These are phyloP conservation scores for Uloborus plumipes DNA, from an alignment of 2,888 invertebrate species.

Conservation along the genomic window DNA sequence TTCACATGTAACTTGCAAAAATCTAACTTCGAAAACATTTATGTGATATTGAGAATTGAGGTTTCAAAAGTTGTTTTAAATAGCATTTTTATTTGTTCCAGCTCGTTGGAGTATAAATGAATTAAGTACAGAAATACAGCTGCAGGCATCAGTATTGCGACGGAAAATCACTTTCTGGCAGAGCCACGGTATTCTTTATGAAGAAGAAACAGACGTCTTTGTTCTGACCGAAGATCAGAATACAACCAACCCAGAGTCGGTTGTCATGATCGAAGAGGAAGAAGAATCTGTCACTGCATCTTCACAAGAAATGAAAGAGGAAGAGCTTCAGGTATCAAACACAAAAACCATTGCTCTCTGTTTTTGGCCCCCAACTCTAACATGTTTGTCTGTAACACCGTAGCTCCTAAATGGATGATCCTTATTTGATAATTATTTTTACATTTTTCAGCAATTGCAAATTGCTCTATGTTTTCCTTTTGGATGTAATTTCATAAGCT, in stretches of 20 bases:
- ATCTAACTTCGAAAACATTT: too few relatives aligned
- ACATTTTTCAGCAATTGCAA: too few relatives aligned
- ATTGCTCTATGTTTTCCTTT: too few relatives aligned
- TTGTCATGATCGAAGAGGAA: conserved; percentile 85
- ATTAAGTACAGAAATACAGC: conserved; percentile 85
- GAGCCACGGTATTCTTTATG: conserved; percentile 87
- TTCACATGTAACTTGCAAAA: too few relatives aligned
- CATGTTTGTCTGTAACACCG: too few relatives aligned
- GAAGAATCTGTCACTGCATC: conserved; percentile 95
- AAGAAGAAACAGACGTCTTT: conserved; percentile 82
- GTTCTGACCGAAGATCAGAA: conserved; percentile 72
- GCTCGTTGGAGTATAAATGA: conserved; percentile 90
- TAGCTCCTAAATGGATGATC: too few relatives aligned
- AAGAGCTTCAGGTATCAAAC: conserved; percentile 81
- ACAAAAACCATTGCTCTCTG: too few relatives aligned
- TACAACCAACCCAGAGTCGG: conserved; percentile 67
- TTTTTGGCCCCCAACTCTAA: too few relatives aligned
- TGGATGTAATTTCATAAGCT: too few relatives aligned
- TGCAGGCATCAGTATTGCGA: conserved; percentile 86
- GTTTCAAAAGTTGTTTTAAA: too few relatives aligned
- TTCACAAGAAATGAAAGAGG: conserved; percentile 92
- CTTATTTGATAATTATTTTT: too few relatives aligned
- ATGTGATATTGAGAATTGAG: too few relatives aligned
- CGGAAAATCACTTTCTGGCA: conserved; percentile 95
- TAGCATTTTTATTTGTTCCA: conserved; percentile 71